Base-by-base conservation (phyloP, 2,888 invertebrate genomes). In the Drosophila phalerata region DNA sequence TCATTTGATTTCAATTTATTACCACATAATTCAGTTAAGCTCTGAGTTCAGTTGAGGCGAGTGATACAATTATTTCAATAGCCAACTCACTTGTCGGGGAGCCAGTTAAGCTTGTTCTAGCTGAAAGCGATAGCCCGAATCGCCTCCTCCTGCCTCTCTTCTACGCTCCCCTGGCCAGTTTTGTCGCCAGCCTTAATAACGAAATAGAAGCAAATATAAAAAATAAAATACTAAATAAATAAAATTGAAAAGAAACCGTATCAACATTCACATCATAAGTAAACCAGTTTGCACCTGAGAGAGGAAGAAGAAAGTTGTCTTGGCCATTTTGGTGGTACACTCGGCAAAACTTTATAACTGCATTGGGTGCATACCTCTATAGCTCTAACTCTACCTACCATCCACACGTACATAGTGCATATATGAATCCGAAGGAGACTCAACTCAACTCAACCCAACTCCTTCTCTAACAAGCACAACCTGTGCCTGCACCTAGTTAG, bases 201-300 rank as follows among this genome's bases (percentile, higher is more conserved):
- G 74, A 81, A 84, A 81, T 80, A 86, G 84, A 84, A 84, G 84
- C 81, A 73, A 68, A 58, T 60, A 56, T 49, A 69, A 65, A 60
- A 49, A 47, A 58, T 40, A 47, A 63, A 65, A 66, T n/a, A 57
- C 55, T n/a, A 73, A 73, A 67, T 53, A 60, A 53, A 75, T 79
- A 77, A 77, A 74, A 77, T 74, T 73, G 81, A 83, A 84, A 88
- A 87, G 87, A 86, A 86, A 86, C 85, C 85, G 81, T 86, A 86
- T 86, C 85, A 86, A 86, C 85, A 86, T 86, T 86, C 85, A 86
- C 85, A 86, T 86, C 85, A 86, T 88, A 86, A 86, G 85, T 86
- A 86, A 86, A 86, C 85, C 85, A 86, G 85, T 86, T 86, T 86
- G 85, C 85, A 86, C 85, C 85, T 86, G 89, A 86, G 85, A 86